Percentiles rank a stretch among this genome's conserved stretches.
These are phyloP conservation scores for Andrena chrysosceles DNA, from an alignment of 2,888 invertebrate genomes.

Conservation along the genomic window DNA sequence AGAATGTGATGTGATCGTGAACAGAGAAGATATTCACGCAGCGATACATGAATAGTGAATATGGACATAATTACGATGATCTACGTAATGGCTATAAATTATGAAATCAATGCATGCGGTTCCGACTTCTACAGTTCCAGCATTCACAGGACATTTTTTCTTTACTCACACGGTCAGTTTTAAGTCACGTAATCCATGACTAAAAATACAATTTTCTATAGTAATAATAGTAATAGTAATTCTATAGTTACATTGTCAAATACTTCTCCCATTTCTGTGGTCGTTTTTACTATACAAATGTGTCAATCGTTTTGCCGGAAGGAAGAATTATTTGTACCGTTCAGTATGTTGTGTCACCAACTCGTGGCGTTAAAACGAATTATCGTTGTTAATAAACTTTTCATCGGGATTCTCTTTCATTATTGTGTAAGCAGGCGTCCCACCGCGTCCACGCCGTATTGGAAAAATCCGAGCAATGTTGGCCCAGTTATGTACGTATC, in stretches of 20 bases:
- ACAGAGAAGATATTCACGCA: constrained; percentile 19
- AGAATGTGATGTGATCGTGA: neutral
- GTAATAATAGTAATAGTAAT: no score
- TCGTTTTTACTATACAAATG: neutral
- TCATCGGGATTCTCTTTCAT: constrained; percentile 48
- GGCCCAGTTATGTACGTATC: constrained; percentile 1
- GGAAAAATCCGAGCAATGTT: constrained; percentile 29
- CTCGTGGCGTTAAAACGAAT: constrained; percentile 39
- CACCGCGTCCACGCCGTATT: constrained; percentile 33
- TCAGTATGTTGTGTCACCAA: constrained; percentile 31
- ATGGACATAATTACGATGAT: constrained; percentile 12
- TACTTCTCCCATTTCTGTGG: constrained; percentile 30
- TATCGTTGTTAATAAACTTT: constrained; percentile 63
- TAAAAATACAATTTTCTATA: no score
- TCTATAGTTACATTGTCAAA: neutral
- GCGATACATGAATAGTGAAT: constrained; percentile 28
- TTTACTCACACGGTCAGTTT: no score
- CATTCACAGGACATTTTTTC: neutral
- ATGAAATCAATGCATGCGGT: neutral
- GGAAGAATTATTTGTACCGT: constrained; percentile 43
- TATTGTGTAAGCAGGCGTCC: constrained; percentile 32
- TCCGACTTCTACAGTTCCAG: neutral
- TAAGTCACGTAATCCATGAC: no score
- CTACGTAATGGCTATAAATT: neutral
- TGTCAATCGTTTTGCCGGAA: constrained; percentile 31